Percentiles rank a stretch among this genome's conserved stretches.
Conservation (phyloP, 2,797 vertebrate species). For the Pipistrellus kuhlii region DNA sequence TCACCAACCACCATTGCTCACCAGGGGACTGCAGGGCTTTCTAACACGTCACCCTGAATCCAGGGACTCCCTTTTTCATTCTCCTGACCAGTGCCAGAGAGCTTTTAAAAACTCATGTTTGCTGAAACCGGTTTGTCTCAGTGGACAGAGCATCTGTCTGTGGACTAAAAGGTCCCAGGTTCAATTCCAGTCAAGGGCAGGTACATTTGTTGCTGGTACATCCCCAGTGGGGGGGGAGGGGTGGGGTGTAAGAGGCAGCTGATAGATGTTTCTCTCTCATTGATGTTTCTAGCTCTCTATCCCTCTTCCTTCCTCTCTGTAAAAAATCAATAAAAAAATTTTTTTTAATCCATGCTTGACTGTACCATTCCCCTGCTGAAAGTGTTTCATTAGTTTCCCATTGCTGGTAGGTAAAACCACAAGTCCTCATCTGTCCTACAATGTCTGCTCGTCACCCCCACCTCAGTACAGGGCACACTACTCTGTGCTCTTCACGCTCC, state of each 20-base stretch:
- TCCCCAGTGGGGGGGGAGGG: too few species aligned
- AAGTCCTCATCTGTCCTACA: neutral
- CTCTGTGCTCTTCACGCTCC: neutral
- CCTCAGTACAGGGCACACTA: too few species aligned
- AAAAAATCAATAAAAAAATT: too few species aligned
- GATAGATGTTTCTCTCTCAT: too few species aligned
- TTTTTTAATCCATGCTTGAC: neutral
- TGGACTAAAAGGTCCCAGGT: too few species aligned
- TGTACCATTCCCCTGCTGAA: neutral
- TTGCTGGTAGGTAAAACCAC: neutral
- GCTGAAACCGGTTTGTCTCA: too few species aligned
- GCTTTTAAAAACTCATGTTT: neutral
- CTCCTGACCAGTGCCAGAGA: neutral
- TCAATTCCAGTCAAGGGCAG: too few species aligned
- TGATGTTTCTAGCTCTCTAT: too few species aligned
- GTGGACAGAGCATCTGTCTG: too few species aligned
- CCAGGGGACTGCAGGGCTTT: neutral
- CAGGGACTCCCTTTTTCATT: neutral
- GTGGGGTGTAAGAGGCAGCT: too few species aligned
- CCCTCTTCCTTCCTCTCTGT: too few species aligned
- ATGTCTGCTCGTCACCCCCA: neutral
- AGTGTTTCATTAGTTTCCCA: neutral
- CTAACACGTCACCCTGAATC: neutral
- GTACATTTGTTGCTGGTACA: too few species aligned
- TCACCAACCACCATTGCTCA: neutral